Conservation (phyloP, 2,113 vertebrate species). For the Promerops cafer region DNA sequence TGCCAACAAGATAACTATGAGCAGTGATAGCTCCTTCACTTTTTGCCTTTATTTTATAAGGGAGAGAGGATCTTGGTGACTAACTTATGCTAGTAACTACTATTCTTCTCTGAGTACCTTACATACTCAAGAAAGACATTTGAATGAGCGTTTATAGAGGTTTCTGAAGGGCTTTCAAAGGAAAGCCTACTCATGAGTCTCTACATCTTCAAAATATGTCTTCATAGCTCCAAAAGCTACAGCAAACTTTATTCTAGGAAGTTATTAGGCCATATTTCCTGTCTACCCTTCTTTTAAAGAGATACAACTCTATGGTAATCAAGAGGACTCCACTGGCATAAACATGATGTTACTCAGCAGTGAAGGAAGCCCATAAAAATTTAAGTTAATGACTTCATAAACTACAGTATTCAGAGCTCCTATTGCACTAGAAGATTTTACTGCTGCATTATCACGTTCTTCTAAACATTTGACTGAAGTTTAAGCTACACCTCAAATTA, state of each 20-base stretch:
- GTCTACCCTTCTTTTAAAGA: background rate
- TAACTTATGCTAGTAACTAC: background rate
- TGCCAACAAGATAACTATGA: background rate
- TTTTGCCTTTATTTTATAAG: background rate
- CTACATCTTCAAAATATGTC: background rate
- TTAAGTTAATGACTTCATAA: background rate
- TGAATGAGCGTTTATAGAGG: background rate
- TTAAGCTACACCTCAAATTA: background rate
- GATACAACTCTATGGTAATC: background rate
- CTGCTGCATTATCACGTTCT: background rate
- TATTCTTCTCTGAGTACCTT: background rate
- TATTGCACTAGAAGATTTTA: background rate
- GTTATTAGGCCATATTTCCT: background rate
- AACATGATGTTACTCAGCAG: background rate
- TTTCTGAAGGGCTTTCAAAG: background rate
- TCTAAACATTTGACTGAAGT: background rate
- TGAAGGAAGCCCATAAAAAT: background rate
- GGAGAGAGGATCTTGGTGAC: background rate
- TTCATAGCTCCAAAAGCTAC: background rate
- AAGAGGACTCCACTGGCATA: background rate
- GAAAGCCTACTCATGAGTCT: background rate
- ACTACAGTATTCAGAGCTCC: background rate
- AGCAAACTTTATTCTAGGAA: background rate
- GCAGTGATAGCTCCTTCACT: background rate
- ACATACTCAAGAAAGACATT: background rate